Conservation (phyloP, 1,140 invertebrate species). For the Bombus fervidus region DNA sequence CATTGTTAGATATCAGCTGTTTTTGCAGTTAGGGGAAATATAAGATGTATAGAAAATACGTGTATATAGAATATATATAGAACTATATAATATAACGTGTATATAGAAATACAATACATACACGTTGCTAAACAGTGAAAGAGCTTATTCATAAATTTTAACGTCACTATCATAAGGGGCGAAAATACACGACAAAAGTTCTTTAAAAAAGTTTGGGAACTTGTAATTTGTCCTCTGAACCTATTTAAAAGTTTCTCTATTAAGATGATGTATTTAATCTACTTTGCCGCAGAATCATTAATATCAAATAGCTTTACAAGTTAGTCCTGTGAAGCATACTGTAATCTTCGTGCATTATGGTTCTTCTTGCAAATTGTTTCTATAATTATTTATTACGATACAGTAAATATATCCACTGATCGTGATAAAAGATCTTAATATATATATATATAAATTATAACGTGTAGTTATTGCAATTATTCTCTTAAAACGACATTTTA, state of each 20-base stretch:
- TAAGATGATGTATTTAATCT: constrained; percentile 23
- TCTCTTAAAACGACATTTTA: background rate
- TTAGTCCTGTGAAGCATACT: background rate
- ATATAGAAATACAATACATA: no score
- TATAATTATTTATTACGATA: background rate
- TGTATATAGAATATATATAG: no score
- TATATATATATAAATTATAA: no score
- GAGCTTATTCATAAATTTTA: background rate
- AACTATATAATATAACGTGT: no score
- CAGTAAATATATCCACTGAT: background rate
- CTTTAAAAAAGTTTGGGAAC: background rate
- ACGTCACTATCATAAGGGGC: background rate
- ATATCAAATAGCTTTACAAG: background rate
- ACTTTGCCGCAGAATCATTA: background rate
- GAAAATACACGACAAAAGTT: background rate
- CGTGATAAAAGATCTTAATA: background rate
- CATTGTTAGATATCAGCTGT: no score
- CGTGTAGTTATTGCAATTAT: background rate
- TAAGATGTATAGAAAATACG: no score
- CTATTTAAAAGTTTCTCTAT: constrained; percentile 14
- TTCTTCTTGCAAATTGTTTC: no score
- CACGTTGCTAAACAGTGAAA: background rate
- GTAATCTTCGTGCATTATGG: background rate
- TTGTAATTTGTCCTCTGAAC: background rate
- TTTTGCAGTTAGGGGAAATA: no score